These are phyloP conservation scores for Gallirallus australis DNA, from an alignment of 2,797 vertebrate genomes.

Conservation along the genomic window DNA sequence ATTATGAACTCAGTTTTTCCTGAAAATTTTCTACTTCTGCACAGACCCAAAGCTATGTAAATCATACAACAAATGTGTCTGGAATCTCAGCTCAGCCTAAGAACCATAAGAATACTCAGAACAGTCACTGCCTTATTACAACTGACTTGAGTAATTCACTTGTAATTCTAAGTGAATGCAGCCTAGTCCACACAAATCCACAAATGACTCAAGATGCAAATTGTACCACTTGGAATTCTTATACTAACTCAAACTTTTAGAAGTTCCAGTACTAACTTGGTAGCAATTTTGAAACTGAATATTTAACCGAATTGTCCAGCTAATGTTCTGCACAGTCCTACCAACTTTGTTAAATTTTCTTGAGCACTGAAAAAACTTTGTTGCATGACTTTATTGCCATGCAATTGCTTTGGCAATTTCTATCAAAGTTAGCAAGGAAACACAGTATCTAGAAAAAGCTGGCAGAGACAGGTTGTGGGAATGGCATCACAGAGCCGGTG, in stretches of 20 bases:
- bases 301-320: background rate
- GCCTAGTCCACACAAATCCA: background rate
- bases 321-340: background rate
- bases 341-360: background rate
- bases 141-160: background rate
- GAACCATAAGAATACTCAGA: background rate
- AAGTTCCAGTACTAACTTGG: background rate
- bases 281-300: background rate
- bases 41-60: background rate
- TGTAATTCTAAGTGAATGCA: background rate
- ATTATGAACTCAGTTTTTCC: background rate
- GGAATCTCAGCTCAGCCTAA: background rate
- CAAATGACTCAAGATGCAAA: background rate
- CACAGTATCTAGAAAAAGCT: background rate
- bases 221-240: background rate
- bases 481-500: background rate
- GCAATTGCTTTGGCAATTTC: background rate
- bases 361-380: background rate
- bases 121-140: background rate
- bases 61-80: background rate
- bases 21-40: background rate
- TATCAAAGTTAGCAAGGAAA: background rate
- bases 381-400: background rate
- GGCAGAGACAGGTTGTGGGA: background rate
- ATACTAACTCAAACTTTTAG: background rate